Conservation (phyloP, 2,888 invertebrate species). For the Seira sanloemensis region DNA sequence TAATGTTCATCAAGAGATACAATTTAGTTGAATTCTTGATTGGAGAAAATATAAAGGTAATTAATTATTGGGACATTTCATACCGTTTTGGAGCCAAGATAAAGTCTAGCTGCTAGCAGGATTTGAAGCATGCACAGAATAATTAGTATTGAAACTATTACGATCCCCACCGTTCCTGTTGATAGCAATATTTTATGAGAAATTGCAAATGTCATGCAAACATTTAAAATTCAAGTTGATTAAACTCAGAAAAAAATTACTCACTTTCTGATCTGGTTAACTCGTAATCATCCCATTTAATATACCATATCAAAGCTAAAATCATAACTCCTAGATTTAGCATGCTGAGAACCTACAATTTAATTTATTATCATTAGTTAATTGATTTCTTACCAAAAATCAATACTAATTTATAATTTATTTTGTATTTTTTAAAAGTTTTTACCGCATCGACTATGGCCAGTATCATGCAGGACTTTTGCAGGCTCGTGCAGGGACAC, state of each 20-base stretch:
- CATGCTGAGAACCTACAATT: conserved; percentile 30
- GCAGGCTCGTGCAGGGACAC: conserved; percentile 43
- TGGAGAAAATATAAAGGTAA: no score
- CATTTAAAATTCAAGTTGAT: neutral
- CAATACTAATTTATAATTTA: neutral
- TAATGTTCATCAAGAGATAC: neutral
- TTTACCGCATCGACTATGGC: conserved; percentile 51
- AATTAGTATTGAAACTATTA: neutral
- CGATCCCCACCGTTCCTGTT: conserved; percentile 27
- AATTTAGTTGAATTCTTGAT: neutral
- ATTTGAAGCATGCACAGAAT: conserved; percentile 35
- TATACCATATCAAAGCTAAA: neutral
- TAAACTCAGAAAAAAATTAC: neutral
- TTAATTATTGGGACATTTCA: no score
- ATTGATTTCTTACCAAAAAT: neutral
- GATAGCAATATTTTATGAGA: no score
- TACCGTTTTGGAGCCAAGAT: conserved; percentile 42
- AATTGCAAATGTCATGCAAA: no score
- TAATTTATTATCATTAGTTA: neutral
- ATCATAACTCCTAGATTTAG: conserved; percentile 27
- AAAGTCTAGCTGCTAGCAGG: conserved; percentile 35
- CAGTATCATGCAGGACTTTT: conserved; percentile 32
- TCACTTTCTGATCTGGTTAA: conserved; percentile 23
- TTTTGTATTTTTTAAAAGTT: neutral
- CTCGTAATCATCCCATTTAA: neutral